Percentiles rank a stretch among this genome's conserved stretches.
Evolutionary conservation across 1,140 invertebrate genomes (phyloP).

Genomic region (Drosophila kepulauana): DNA sequence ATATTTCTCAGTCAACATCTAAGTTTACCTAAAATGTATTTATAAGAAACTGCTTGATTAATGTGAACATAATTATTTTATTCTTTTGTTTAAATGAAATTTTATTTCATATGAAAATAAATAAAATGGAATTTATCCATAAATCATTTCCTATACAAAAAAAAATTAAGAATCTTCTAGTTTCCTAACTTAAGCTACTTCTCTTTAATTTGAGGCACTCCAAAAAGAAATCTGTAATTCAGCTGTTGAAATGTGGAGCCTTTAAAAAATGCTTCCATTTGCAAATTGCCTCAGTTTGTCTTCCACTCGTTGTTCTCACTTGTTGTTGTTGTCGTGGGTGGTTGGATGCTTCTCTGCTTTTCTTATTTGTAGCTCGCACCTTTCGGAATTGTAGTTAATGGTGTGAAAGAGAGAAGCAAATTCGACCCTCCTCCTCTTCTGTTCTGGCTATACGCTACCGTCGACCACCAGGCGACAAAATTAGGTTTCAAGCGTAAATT

Average conservation of each 20-base stretch:
- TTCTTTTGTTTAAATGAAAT: too few species aligned
- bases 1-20: too few species aligned
- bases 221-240: neutral
- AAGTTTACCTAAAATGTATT: too few species aligned
- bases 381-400: conserved; percentile 35
- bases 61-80: too few species aligned
- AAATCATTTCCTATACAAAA: too few species aligned
- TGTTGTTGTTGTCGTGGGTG: neutral
- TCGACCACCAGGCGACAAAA: conserved; percentile 17
- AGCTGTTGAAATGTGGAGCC: neutral
- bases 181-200: too few species aligned
- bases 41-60: too few species aligned
- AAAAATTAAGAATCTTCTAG: too few species aligned
- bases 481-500: conserved; percentile 30
- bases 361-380: conserved; percentile 12
- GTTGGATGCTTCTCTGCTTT: neutral
- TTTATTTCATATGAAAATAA: too few species aligned
- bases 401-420: conserved; percentile 19
- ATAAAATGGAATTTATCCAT: too few species aligned
- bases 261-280: conserved; percentile 8
- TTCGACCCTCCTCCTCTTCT: neutral
- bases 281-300: conserved; percentile 5
- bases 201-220: neutral
- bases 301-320: neutral
- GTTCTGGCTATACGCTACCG: neutral